Base-by-base conservation (phyloP, 2,888 invertebrate genomes). In the Theretra japonica region DNA sequence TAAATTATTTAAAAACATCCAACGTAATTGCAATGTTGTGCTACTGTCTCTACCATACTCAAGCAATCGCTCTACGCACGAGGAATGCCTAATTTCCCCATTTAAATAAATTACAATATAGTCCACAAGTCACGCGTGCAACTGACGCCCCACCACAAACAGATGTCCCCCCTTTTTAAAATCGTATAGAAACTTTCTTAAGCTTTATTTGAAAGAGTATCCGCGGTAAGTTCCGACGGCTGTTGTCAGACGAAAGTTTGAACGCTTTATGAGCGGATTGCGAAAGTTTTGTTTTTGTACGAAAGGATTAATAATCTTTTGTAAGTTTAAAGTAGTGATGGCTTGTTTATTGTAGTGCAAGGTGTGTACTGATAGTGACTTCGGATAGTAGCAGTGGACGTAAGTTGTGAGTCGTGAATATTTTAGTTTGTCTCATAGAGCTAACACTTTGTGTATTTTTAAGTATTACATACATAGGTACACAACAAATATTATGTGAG, bases 61-160 rank as follows among this genome's bases (percentile, higher is more conserved):
- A 19, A 23, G 48, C 19, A 30, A 69, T 30, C 23, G 23, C 23
- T 30, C 65, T 69, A 75, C 80, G 80, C 77, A 70, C 21, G 59
- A n/a, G 50, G 84, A 82, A 83, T 84, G 79, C 80, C 75, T 81
- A 81, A 83, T 82, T 77, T 75, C 74, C 48, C 70, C 74, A 80
- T 82, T 80, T 79, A 78, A 82, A 82, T 82, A 75, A 79, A 78
- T 82, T 77, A 79, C 75, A 74, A 77, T 73, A 71, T 68, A 65
- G 53, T 50, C 68, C 59, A 71, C 71, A 74, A 74, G 76, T 75
- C 79, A 79, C 79, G 81, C 79, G 79, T 79, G 78, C 68, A 48
- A 23, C 71, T 75, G 78, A 78, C 76, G 69, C 73, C 74, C 76
- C 69, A 70, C 68, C 70, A 60, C 41, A 69, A 60, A 50, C 70